Evolutionary conservation across 2,888 invertebrate genomes (phyloP), one percentile per base, ranked within the genome.

Genomic region (Sycophila texana): DNA sequence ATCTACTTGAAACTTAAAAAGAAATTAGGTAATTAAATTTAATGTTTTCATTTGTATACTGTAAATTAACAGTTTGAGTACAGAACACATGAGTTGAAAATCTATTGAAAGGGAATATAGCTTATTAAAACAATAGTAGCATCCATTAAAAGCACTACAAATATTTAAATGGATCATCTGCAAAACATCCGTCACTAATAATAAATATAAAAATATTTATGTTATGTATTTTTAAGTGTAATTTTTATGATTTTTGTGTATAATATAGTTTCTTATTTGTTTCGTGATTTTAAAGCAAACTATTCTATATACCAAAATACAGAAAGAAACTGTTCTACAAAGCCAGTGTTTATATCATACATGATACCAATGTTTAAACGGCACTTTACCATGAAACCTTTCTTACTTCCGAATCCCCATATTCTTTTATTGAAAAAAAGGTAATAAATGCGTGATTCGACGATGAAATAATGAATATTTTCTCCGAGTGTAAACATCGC

Each of bases 81-180:
- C 7, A 39, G 1, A 39, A 39, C 7, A 39, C 10, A 39, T 39
- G 39, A 39, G 39, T 39, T 39, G 10, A 39, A 39, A 39, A 39
- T 1, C 39, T 39, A 26, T 68, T 26, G 20, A 30, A 68, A 61
- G 57, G 57, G 57, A 39, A 39, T 39, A 39, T 39, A 39, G 47
- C 47, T 63, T 39, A 16, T 39, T 7, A 55, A 30, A 68, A 20
- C 49, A 63, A 72, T n/a, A 57, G 67, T 18, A 65, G 49, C 74
- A 65, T 79, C 61, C 58, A 53, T 51, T 14, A 74, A 71, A 74
- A 74, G 58, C 58, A 51, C 66, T 53, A 70, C 53, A 12, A 53
- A 68, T 20, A 66, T 58, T 47, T 30, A 61, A 61, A 79, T 75
- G 79, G 79, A 79, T 79, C 75, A 79, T 75, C 75, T 66, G 67